Conservation (phyloP, 2,888 invertebrate genomes). For the Strigamia crassipes region DNA sequence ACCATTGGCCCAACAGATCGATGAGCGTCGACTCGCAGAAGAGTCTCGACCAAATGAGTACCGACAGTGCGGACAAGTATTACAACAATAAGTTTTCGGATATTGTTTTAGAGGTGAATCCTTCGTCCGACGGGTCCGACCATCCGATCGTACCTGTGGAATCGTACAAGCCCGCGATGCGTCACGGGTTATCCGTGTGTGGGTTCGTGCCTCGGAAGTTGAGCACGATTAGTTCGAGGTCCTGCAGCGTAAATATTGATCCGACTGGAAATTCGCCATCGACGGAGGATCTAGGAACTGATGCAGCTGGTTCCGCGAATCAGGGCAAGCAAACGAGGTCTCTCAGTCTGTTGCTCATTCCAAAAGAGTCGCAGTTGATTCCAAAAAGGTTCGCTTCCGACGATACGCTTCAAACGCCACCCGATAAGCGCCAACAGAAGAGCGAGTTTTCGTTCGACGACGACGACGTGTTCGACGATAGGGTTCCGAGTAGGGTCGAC, state of each 20-base stretch:
- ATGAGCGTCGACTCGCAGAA: neutral
- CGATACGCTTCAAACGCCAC: neutral
- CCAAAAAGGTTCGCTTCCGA: slow-evolving; percentile 11
- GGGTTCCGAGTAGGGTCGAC: neutral
- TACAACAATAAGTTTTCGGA: slow-evolving; percentile 4
- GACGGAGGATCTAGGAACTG: neutral
- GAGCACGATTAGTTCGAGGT: slow-evolving; percentile 53
- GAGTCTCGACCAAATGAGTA: neutral
- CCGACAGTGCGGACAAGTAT: neutral
- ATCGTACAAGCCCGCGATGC: neutral
- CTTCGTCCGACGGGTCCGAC: neutral
- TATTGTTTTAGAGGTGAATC: slow-evolving; percentile 1
- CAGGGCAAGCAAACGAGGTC: neutral
- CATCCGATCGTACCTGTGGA: neutral
- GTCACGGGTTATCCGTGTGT: slow-evolving; percentile 41
- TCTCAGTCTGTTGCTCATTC: neutral
- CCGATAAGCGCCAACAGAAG: neutral
- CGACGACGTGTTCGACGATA: slow-evolving; percentile 25
- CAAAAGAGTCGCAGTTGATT: neutral
- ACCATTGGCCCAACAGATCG: neutral
- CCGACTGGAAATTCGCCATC: neutral
- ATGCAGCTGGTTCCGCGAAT: neutral
- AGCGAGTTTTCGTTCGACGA: slow-evolving; percentile 8
- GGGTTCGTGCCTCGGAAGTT: slow-evolving; percentile 53
- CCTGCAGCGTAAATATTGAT: slow-evolving; percentile 51